phyloP scores from a whole-genome alignment of 1,140 invertebrate species.

The Phymorhynchus buccinoides region DNA sequence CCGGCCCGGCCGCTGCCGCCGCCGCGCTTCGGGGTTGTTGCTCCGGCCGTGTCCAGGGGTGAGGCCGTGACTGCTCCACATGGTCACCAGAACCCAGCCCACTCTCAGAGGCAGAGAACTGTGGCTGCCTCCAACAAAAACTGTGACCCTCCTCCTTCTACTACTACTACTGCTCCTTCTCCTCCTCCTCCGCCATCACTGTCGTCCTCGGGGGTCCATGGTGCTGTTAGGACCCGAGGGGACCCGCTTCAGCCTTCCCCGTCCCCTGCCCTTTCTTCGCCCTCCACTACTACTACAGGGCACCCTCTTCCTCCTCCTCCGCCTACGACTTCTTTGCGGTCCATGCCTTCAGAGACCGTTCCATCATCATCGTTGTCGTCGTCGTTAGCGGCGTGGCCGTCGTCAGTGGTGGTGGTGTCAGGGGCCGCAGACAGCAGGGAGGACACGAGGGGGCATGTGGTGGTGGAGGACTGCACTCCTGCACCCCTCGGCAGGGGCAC shows the following conservation, averaged over 20 bases:
- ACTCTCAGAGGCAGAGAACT: background rate
- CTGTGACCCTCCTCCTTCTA: background rate
- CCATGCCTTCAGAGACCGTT: background rate
- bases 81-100: no score
- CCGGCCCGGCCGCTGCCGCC: no score
- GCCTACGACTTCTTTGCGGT: background rate
- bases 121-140: background rate
- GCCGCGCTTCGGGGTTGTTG: no score
- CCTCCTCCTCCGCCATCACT: background rate
- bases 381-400: background rate
- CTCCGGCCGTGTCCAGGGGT: no score
- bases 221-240: background rate
- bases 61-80: no score
- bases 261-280: background rate
- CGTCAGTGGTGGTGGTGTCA: background rate
- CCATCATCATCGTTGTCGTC: background rate
- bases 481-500: background rate
- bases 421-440: background rate
- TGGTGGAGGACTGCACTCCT: background rate
- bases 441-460: background rate
- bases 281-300: background rate
- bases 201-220: background rate
- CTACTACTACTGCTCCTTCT: no score
- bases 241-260: background rate
- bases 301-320: background rate